These are phyloP conservation scores for Cheilinus undulatus DNA, from an alignment of 2,113 vertebrate species.

Conservation along the genomic window DNA sequence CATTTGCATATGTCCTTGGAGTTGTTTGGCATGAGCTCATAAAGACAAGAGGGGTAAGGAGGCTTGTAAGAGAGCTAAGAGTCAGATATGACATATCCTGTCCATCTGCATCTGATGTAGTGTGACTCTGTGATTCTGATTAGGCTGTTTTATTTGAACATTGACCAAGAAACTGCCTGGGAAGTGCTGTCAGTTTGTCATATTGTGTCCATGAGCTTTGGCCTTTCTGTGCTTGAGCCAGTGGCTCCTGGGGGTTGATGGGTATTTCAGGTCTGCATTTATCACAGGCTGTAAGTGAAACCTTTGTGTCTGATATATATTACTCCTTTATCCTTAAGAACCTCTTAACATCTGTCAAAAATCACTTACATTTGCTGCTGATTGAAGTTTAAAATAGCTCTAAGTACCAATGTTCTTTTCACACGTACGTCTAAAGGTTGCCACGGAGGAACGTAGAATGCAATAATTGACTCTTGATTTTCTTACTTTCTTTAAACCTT, in stretches of 20 bases:
- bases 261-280: background rate
- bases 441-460: background rate
- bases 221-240: too few species aligned
- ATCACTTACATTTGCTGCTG: background rate
- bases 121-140: slow-evolving; percentile 31
- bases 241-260: too few species aligned
- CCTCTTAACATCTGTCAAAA: background rate
- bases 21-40: slow-evolving; percentile 67
- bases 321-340: background rate
- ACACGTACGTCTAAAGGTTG: background rate
- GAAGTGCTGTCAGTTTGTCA: slow-evolving; percentile 14
- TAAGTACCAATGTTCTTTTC: background rate
- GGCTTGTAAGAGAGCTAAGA: slow-evolving; percentile 46
- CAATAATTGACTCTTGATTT: background rate
- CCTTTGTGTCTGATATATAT: background rate
- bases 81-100: slow-evolving; percentile 32
- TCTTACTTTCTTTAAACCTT: background rate
- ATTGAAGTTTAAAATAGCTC: background rate
- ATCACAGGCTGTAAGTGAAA: background rate
- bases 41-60: slow-evolving; percentile 47
- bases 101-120: slow-evolving; percentile 45
- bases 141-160: slow-evolving; percentile 32
- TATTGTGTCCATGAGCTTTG: slow-evolving; percentile 19
- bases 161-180: slow-evolving; percentile 18
- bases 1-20: slow-evolving; percentile 78